A percentile compares a stretch with the other conserved stretches of the same genome.
Conservation (phyloP, 2,113 vertebrate species). For the Silurus glanis region DNA sequence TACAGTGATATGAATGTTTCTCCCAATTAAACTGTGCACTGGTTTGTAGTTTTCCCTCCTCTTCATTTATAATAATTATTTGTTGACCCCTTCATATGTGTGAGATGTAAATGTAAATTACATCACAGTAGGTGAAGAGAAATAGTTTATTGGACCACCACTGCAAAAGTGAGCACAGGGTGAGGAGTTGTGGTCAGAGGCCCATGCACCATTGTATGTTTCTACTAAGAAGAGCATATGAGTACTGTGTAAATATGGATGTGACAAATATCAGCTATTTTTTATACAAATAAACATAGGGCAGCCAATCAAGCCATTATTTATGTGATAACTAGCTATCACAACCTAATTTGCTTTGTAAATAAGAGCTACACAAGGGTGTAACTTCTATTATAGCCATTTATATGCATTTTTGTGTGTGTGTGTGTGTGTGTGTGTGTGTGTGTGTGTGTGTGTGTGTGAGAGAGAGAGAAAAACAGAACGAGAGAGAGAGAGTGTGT, state of each 20-base stretch:
- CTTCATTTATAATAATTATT: not conserved
- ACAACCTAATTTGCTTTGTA: constrained; percentile 14
- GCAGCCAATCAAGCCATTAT: constrained; percentile 16
- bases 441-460: constrained; percentile 30
- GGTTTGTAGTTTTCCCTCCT: not conserved
- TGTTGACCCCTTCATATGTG: not conserved
- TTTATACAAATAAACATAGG: constrained; percentile 26
- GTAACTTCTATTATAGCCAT: constrained; percentile 10
- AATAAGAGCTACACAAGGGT: constrained; percentile 16
- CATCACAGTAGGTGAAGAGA: not conserved
- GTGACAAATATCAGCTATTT: constrained; percentile 38
- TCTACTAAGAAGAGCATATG: not conserved
- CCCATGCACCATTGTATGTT: constrained; percentile 44
- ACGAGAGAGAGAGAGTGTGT: not conserved
- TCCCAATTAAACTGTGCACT: not conserved
- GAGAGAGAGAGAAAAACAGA: not conserved
- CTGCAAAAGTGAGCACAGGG: constrained; percentile 35
- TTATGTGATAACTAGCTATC: constrained; percentile 15
- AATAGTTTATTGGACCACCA: constrained; percentile 29
- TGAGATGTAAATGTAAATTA: too few species aligned
- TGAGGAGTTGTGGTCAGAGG: constrained; percentile 47
- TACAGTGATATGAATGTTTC: not conserved
- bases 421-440: constrained; percentile 29
- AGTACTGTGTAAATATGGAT: constrained; percentile 35
- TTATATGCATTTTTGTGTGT: not conserved